Percentiles rank a stretch among this genome's conserved stretches.
phyloP scores from a whole-genome alignment of 53 echinoderm and acorn worm species.

The Antedon mediterranea region DNA sequence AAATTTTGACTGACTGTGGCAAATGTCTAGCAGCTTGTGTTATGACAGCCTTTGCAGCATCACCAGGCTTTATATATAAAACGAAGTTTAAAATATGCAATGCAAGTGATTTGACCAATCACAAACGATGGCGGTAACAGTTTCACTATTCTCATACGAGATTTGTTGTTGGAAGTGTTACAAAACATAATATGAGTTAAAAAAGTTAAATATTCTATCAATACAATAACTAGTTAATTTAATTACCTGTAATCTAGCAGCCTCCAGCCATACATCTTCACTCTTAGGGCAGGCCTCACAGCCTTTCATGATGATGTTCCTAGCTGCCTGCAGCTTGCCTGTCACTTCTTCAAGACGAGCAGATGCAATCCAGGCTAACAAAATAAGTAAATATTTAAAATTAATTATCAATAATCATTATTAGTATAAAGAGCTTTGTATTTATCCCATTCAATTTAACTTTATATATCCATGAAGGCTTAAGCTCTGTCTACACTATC shows the following conservation, averaged over 20 bases:
- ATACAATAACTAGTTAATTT: background rate
- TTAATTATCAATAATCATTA: too few species aligned
- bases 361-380: conserved; percentile 86
- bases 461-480: too few species aligned
- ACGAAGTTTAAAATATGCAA: too few species aligned
- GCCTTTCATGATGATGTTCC: conserved; percentile 91
- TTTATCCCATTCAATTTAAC: too few species aligned
- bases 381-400: too few species aligned
- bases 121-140: too few species aligned
- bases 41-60: conserved; percentile 82
- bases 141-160: too few species aligned
- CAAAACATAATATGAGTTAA: background rate
- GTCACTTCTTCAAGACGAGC: conserved; percentile 95
- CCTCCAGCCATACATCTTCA: conserved; percentile 95
- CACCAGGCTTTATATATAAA: conserved; percentile 39
- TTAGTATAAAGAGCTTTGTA: too few species aligned
- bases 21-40: conserved; percentile 86
- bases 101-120: too few species aligned
- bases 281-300: conserved; percentile 81
- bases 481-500: too few species aligned
- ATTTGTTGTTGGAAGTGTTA: background rate
- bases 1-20: conserved; percentile 86
- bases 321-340: conserved; percentile 89
- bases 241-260: conserved; percentile 83
- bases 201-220: too few species aligned